Evolutionary conservation across 2,797 vertebrate genomes (phyloP), one percentile per base, ranked within the genome.

Genomic region (Siniperca scherzeri): DNA sequence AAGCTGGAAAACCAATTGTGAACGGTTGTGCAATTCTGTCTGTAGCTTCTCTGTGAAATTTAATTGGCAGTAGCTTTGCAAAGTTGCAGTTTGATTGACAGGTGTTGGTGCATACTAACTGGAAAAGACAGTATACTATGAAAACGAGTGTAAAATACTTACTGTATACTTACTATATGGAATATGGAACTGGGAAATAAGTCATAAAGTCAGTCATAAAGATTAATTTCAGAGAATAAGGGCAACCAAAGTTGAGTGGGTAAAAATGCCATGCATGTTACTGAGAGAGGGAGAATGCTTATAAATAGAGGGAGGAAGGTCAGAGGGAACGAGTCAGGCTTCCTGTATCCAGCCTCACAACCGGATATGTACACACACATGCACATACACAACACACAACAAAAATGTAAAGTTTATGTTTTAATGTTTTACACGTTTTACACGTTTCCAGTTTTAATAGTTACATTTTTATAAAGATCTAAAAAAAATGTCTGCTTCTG

Each of bases 221-320:
- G 30, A 53, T 36, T 69, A 38, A 33, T 42, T 67, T 66, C 59
- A 59, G 44, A 73, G 40, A 66, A 83, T 33, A 52, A 42, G 60
- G 14, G 30, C 27, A 52, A 6, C 21, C 8, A 60, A 1, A 21
- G 70, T 53, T 21, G 62, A 86, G 71, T 78, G 46, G 70, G 25
- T 62, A 5, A 78, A 81, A 78, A 7, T 53, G 65, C 74, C 72
- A 67, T 60, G 61, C 22, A n/a, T 87, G 80, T 83, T 78, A 57
- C 9, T 70, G 75, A 72, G 65, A 62, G 74, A 76, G 74, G 73
- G 66, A 74, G 64, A 27, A 27, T 8, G 74, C 70, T 90, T 92
- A 93, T 92, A 90, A 91, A 90, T 92, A 90, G 90, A 91, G 90
- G 87, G 86, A 91, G 91, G 88, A 92, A 93, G 85, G 87, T 90